Conservation (phyloP, 2,888 invertebrate species). For the Zeuzera pyrina region DNA sequence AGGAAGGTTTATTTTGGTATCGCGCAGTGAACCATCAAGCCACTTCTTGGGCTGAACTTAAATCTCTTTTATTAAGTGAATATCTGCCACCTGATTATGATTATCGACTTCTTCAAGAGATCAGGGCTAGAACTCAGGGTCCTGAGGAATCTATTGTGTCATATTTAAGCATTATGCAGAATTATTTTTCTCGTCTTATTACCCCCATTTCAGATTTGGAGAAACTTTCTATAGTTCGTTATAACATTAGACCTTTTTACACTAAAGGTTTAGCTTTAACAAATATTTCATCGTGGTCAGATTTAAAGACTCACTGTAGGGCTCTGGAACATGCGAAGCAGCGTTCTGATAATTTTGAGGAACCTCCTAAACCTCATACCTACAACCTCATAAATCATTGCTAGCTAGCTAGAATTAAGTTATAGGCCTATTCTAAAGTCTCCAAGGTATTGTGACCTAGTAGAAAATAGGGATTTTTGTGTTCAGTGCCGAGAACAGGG, state of each 20-base stretch:
- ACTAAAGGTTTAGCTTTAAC: neutral
- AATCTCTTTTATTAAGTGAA: neutral
- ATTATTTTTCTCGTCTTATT: neutral
- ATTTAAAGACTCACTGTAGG: neutral
- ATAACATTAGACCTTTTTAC: neutral
- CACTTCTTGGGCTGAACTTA: neutral
- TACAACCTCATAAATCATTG: too few relatives aligned
- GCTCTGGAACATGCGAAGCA: neutral
- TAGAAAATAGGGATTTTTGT: too few relatives aligned
- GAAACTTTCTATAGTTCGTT: neutral
- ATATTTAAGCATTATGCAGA: neutral
- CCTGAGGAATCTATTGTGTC: neutral
- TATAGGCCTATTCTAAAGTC: too few relatives aligned
- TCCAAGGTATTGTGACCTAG: too few relatives aligned
- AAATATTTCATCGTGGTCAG: neutral
- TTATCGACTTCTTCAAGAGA: neutral
- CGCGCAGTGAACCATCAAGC: neutral
- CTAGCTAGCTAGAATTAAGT: too few relatives aligned
- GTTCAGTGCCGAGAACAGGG: too few relatives aligned
- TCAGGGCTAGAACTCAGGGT: constrained; percentile 1
- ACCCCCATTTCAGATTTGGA: neutral
- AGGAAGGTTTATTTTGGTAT: neutral
- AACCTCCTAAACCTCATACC: neutral
- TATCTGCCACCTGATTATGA: neutral
- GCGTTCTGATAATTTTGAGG: neutral